A percentile compares a stretch with the other conserved stretches of the same genome.
Evolutionary conservation across 1,140 invertebrate species (phyloP).

Genomic region (Mamestra configurata): DNA sequence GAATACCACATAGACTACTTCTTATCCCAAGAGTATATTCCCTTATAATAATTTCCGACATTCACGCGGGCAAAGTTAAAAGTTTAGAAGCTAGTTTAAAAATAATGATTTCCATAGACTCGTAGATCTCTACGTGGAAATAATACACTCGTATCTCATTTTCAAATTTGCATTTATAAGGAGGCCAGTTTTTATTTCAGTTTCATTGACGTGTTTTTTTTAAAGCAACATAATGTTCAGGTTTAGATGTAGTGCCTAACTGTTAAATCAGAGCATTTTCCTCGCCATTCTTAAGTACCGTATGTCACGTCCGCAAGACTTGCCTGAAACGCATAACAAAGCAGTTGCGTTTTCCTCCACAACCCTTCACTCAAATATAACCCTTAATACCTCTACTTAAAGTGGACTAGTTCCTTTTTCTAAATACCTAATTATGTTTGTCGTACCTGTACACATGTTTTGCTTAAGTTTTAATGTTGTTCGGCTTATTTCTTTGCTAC

Average conservation of each 20-base stretch:
- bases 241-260: not conserved
- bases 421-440: constrained; percentile 50
- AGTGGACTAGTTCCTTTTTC: constrained; percentile 19
- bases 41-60: too few relatives aligned
- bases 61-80: too few relatives aligned
- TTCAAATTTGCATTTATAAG: too few relatives aligned
- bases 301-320: constrained; percentile 56
- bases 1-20: too few relatives aligned
- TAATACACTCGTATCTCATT: too few relatives aligned
- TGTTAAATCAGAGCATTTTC: not conserved
- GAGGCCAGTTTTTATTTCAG: too few relatives aligned
- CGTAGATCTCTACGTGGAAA: too few relatives aligned
- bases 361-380: not conserved
- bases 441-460: constrained; percentile 61
- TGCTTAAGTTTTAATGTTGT: constrained; percentile 60
- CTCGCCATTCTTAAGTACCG: constrained; percentile 22
- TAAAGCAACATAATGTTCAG: too few relatives aligned
- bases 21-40: too few relatives aligned
- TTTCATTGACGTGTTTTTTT: too few relatives aligned
- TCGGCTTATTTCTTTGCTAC: constrained; percentile 61
- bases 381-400: constrained; percentile 21
- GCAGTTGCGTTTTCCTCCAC: constrained; percentile 26
- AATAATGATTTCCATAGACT: too few relatives aligned
- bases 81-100: too few relatives aligned
- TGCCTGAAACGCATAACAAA: constrained; percentile 54